phyloP scores from a whole-genome alignment of 2,797 vertebrate genomes.

The Gobionotothen gibberifrons region DNA sequence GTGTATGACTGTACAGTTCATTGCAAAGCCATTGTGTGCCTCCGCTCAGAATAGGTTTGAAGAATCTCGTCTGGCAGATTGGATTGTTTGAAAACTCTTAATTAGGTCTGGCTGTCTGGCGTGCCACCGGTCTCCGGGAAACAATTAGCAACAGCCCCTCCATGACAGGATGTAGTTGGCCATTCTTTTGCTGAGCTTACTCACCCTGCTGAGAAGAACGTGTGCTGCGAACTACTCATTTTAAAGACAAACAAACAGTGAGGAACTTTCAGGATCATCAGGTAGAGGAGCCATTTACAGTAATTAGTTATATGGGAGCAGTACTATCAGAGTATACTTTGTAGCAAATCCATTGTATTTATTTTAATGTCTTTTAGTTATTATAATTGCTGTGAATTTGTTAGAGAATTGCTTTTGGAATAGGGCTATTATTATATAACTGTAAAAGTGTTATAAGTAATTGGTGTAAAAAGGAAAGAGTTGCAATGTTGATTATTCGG shows the following conservation, averaged over 20 bases:
- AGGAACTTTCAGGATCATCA: slow-evolving; percentile 29
- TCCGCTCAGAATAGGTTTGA: slow-evolving; percentile 18
- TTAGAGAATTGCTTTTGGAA: not conserved
- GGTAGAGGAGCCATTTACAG: not conserved
- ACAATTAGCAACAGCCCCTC: slow-evolving; percentile 70
- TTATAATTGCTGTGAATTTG: not conserved
- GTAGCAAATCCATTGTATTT: not conserved
- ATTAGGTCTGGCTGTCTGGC: slow-evolving; percentile 70
- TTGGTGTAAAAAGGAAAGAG: no score
- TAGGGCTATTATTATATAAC: no score
- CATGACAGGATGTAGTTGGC: slow-evolving; percentile 68
- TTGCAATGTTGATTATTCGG: no score
- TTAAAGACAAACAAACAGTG: slow-evolving; percentile 28
- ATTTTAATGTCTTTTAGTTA: not conserved
- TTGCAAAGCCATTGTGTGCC: slow-evolving; percentile 33
- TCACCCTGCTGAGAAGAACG: slow-evolving; percentile 54
- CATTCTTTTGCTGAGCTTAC: slow-evolving; percentile 52
- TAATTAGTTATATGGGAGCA: not conserved
- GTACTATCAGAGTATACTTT: not conserved
- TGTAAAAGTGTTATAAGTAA: no score
- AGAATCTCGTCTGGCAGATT: slow-evolving; percentile 61
- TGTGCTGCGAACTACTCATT: slow-evolving; percentile 42
- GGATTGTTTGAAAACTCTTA: slow-evolving; percentile 63
- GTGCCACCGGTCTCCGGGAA: slow-evolving; percentile 70
- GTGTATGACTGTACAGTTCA: slow-evolving; percentile 13